These are phyloP conservation scores for Penaeus vannamei DNA, from an alignment of 1,140 invertebrate genomes.

Conservation along the genomic window DNA sequence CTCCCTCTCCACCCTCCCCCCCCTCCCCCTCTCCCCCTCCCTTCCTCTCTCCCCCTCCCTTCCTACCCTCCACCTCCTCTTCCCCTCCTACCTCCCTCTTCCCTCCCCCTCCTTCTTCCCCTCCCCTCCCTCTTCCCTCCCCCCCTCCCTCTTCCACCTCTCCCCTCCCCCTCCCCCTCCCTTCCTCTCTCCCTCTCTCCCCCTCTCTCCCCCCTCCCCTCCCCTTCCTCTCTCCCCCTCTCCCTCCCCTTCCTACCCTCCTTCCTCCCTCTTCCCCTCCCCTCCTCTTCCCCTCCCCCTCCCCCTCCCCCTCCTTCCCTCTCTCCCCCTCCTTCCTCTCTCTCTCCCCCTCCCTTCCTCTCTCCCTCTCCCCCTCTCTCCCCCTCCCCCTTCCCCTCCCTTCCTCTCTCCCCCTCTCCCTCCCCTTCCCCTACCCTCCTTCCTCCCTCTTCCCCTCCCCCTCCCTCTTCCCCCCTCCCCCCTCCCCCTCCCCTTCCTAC, in stretches of 20 bases:
- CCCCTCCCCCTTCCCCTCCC: no score
- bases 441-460: no score
- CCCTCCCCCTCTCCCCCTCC: not conserved
- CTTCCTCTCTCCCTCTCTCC: not conserved
- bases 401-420: no score
- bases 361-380: no score
- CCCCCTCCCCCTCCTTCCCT: constrained; percentile 8
- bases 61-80: not conserved
- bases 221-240: constrained; percentile 9
- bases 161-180: constrained; percentile 8
- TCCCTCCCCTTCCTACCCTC: constrained; percentile 1
- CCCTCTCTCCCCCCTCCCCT: not conserved
- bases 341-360: no score
- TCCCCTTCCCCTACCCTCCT: no score
- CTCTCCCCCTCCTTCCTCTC: not conserved
- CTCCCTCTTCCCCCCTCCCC: no score
- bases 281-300: constrained; percentile 9
- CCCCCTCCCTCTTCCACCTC: not conserved
- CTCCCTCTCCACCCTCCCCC: not conserved
- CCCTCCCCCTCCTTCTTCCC: constrained; percentile 1
- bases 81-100: not conserved
- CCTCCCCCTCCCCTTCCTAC: no score
- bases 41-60: not conserved
- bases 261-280: not conserved
- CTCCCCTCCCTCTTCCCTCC: no score